Conservation (phyloP, 1,140 invertebrate genomes). For the Dufourea novaeangliae region DNA sequence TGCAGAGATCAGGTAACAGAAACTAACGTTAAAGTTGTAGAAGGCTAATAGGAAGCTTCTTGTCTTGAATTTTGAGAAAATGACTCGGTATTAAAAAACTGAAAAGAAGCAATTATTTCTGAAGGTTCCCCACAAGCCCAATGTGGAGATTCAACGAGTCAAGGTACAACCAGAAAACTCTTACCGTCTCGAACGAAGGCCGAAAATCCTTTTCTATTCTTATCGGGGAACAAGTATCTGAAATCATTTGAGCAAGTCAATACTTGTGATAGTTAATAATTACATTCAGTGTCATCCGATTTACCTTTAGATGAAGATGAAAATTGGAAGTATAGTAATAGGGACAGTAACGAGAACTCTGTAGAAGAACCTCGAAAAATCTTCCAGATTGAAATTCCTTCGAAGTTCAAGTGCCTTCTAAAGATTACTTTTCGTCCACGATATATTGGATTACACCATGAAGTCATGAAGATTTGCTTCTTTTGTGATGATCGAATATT, state of each 20-base stretch:
- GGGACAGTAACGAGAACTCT: neutral
- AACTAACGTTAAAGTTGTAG: neutral
- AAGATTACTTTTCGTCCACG: slow-evolving; percentile 21
- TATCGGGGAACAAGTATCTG: neutral
- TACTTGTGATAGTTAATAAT: neutral
- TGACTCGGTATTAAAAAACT: neutral
- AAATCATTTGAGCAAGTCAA: neutral
- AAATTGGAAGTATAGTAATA: neutral
- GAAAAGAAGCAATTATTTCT: neutral
- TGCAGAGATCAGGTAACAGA: neutral
- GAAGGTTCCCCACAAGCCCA: slow-evolving; percentile 16
- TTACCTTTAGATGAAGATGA: neutral
- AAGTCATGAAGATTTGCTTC: slow-evolving; percentile 15
- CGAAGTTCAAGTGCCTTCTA: slow-evolving; percentile 13
- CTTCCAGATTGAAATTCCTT: slow-evolving; percentile 16
- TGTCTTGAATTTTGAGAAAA: neutral
- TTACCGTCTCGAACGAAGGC: slow-evolving; percentile 21
- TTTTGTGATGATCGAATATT: neutral
- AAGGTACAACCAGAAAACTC: slow-evolving; percentile 5
- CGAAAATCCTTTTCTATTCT: slow-evolving; percentile 12
- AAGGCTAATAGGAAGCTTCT: neutral
- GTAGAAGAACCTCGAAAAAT: neutral
- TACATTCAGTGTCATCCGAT: neutral
- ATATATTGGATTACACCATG: slow-evolving; percentile 24
- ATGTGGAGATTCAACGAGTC: slow-evolving; percentile 15